Base-by-base conservation (phyloP, 2,888 invertebrate genomes). In the Amitus sp. region DNA sequence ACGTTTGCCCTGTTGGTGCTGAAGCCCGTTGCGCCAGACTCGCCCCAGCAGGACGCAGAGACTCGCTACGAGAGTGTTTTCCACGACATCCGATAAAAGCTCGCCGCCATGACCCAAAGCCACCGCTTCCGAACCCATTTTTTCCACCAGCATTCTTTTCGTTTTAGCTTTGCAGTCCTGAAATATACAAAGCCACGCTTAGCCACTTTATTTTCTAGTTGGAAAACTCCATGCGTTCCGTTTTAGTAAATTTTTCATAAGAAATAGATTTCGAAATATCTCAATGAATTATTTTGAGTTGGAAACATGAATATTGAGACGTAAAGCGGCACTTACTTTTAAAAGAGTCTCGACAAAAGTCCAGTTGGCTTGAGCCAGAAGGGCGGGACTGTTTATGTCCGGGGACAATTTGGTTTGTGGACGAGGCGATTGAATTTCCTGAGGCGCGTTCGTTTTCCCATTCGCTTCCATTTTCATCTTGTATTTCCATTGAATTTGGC, bases 91-190 rank as follows among this genome's bases (percentile, higher is more conserved):
- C 0, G 87, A 86, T n/a, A 86, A 80, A 19, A 85, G 87, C 75
- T 95, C 94, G 39, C 91, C 91, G 34, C 91, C 91, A 66, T 97
- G 92, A 10, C 97, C 97, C 63, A 98, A 83, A 46, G 96, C 96
- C 1, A 95, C 92, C 7, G 98, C 98, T 85, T 99, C 99, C 2
- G 91, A 92, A 1, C 98, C 98, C 92, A 99, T 93, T 85, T 99
- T 99, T 77, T 98, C 97, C n/a, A 99, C 89, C 28, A 99, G 85
- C 96, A 99, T 98, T 68, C 98, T 87, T 84, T 99, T 99, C 1
- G 98, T 99, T 87, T 97, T 93, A 48, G 90, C 90, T 84, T 95
- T 95, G 72, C 94, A 94, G 82, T 95, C 95, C 93, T 94, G 53
- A 17, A 40, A 53, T 23, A 34, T 13, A 30, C 1, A 33, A 50